Evolutionary conservation across 2,888 invertebrate species (phyloP).

Genomic region (Apodemia mormo): DNA sequence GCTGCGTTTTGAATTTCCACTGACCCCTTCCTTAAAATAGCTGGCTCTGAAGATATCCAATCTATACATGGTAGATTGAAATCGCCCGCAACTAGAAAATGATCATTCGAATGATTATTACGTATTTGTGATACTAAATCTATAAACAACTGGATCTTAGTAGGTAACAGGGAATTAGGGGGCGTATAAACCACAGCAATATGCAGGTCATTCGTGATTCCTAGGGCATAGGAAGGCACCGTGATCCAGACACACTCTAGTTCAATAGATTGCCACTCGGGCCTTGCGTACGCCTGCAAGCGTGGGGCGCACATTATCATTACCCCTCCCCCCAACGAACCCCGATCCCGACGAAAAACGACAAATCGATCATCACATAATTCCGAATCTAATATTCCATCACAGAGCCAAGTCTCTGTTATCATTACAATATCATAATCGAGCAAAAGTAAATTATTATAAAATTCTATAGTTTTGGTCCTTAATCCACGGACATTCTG

Average conservation of each 20-base stretch:
- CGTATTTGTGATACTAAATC: conserved; percentile 10
- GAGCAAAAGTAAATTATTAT: no score
- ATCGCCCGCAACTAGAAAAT: conserved; percentile 19
- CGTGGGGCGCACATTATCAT: neutral
- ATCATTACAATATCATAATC: no score
- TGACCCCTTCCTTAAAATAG: no score
- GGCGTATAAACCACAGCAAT: neutral
- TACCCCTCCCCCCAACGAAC: neutral
- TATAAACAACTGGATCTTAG: no score
- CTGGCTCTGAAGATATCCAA: conserved; percentile 19
- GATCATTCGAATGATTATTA: conserved; percentile 24
- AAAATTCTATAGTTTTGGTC: neutral
- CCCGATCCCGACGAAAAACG: neutral
- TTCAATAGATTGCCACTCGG: neutral
- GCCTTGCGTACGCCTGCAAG: neutral
- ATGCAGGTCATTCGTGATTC: neutral
- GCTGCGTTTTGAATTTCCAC: no score
- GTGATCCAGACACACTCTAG: neutral
- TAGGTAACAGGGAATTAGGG: neutral
- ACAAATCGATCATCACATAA: neutral
- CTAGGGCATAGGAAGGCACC: neutral
- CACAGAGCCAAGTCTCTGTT: no score
- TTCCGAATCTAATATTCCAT: no score
- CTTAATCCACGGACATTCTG: no score
- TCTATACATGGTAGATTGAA: conserved; percentile 26